Base-by-base conservation (phyloP, 1,140 invertebrate species). In the Drusus annulatus region DNA sequence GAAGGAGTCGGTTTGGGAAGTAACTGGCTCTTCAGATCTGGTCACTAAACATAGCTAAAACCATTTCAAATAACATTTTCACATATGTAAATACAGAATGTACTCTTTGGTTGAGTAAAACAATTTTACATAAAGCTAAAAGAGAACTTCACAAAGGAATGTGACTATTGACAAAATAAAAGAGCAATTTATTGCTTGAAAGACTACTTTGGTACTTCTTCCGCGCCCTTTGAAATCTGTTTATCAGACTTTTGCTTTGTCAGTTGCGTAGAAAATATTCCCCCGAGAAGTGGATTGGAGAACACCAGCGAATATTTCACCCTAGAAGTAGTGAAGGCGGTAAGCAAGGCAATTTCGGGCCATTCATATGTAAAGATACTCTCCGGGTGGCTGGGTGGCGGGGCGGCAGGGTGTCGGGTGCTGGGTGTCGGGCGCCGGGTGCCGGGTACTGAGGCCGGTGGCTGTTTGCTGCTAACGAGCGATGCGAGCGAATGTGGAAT, bases 311-410 rank as follows among this genome's bases (percentile, higher is more conserved):
- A 63, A 63, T 63, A 25, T 28, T 63, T 69, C 65, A 69, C 65
- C 31, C 65, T n/a, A 15, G 28, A 50, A 23, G 6, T 13, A 45
- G 36, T 45, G 13, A 45, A 45, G 36, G 36, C 36, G 36, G 36
- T 45, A 45, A 45, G 36, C 36, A 45, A 45, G 36, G n/a, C 65
- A 69, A 69, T 69, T 50, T n/a, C 28, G 31, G 16, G 36, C n/a
- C 13, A 69, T 69, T 69, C 65, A 69, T 19, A 69, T 69, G 65
- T 69, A 69, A 69, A 69, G 62, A 31, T 65, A 31, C 62, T 31
- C 23, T 5, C 10, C 10, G 36, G 36, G 36, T 45, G 31, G 36
- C 8, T 45, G 36, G 36, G 36, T 36, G 31, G 31, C 31, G 5
- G 31, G 31, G 31, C 8, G 31, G 31, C 0, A 7, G 31, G 31